These are phyloP conservation scores for Argyra leucocephala DNA, from an alignment of 2,888 invertebrate species.

Conservation along the genomic window DNA sequence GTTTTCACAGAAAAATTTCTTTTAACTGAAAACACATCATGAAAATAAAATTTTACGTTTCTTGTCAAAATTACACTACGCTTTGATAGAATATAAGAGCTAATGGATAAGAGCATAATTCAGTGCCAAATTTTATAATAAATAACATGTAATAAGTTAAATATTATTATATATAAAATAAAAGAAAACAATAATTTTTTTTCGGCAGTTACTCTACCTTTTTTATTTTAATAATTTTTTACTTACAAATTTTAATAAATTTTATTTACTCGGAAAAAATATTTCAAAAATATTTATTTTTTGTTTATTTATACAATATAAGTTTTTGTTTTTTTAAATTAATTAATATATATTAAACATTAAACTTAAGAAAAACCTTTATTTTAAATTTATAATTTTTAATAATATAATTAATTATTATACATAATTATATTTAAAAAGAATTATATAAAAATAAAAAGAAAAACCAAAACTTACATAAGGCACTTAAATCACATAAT, in stretches of 20 bases:
- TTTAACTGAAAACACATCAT: too few species aligned
- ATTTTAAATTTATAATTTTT: neutral
- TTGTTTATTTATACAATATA: neutral
- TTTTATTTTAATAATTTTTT: neutral
- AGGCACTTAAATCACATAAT: slow-evolving; percentile 4
- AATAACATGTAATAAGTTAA: too few species aligned
- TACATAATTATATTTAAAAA: neutral
- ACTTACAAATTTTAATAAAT: neutral
- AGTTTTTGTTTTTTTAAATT: neutral
- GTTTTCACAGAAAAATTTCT: too few species aligned
- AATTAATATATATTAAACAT: too few species aligned
- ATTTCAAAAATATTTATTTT: slow-evolving; percentile 1
- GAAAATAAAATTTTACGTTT: too few species aligned
- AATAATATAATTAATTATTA: neutral
- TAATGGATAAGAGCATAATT: too few species aligned
- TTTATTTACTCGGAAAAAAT: slow-evolving; percentile 6
- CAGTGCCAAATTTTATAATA: too few species aligned
- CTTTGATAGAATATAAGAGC: too few species aligned
- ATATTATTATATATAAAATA: too few species aligned
- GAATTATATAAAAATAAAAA: neutral
- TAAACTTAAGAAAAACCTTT: too few species aligned
- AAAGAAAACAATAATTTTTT: neutral
- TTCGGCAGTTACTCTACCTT: neutral
- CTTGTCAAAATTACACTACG: too few species aligned
- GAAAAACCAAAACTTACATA: slow-evolving; percentile 2